A percentile compares a stretch with the other conserved stretches of the same genome.
Evolutionary conservation across 1,140 invertebrate species (phyloP).

Genomic region (Ceratoteleas bidentatus): DNA sequence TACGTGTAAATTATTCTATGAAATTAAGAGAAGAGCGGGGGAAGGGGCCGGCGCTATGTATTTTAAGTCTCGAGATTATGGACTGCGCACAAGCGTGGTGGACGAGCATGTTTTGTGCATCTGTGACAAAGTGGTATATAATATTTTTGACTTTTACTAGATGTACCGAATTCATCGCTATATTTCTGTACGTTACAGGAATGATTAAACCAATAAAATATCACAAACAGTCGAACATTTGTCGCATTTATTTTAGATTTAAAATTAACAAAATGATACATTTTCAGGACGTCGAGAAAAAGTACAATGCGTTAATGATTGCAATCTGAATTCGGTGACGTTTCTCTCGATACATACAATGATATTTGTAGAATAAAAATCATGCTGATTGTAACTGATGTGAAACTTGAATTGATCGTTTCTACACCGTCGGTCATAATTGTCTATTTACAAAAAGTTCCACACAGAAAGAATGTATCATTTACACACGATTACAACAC

Average conservation of each 20-base stretch:
- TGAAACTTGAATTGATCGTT: too few species aligned
- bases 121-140: conserved; percentile 62
- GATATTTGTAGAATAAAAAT: too few species aligned
- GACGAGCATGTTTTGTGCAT: conserved; percentile 61
- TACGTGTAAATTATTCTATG: conserved; percentile 61
- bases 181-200: conserved; percentile 63
- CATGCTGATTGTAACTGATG: too few species aligned
- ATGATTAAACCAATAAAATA: conserved; percentile 60
- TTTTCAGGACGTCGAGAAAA: too few species aligned
- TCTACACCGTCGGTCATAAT: too few species aligned
- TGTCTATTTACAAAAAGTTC: too few species aligned
- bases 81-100: conserved; percentile 63
- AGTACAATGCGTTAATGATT: too few species aligned
- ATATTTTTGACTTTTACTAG: conserved; percentile 64
- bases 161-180: conserved; percentile 56
- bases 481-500: too few species aligned
- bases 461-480: too few species aligned
- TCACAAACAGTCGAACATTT: conserved; percentile 18
- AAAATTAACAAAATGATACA: too few species aligned
- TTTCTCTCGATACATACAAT: neutral
- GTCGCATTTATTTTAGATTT: too few species aligned
- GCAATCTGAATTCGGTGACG: too few species aligned
- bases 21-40: conserved; percentile 22
- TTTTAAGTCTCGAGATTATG: conserved; percentile 63
- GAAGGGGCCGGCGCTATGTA: conserved; percentile 44